Evolutionary conservation across 2,113 vertebrate species (phyloP).

Genomic region (Vulpes ferrilata): DNA sequence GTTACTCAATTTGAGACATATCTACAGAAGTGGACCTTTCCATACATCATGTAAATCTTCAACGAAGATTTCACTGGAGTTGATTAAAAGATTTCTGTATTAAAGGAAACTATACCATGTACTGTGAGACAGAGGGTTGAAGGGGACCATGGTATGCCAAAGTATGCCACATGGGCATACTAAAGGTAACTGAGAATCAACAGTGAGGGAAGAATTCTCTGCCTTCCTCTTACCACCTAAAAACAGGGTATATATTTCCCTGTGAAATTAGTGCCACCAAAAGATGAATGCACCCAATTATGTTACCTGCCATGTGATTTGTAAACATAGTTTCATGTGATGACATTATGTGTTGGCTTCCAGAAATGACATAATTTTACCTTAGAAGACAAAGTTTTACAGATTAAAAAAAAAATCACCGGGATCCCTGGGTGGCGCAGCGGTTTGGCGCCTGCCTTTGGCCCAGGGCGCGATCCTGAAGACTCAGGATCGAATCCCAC

Average conservation of each 20-base stretch:
- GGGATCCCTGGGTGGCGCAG: too few relatives aligned
- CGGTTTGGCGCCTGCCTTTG: too few relatives aligned
- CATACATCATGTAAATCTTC: background rate
- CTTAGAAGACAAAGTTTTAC: background rate
- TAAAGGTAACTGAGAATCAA: background rate
- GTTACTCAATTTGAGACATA: background rate
- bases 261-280: background rate
- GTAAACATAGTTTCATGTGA: background rate
- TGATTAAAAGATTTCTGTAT: constrained; percentile 11
- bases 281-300: background rate
- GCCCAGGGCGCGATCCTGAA: too few relatives aligned
- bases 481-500: too few relatives aligned
- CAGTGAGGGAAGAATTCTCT: background rate
- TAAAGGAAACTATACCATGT: background rate
- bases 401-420: too few relatives aligned
- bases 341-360: background rate
- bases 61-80: background rate
- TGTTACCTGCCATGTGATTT: background rate
- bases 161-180: background rate
- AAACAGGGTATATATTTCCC: background rate
- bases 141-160: background rate
- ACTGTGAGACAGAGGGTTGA: background rate
- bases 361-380: background rate
- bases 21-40: background rate
- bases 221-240: background rate